Conservation (phyloP, 2,888 invertebrate genomes). For the Perdita meconis region DNA sequence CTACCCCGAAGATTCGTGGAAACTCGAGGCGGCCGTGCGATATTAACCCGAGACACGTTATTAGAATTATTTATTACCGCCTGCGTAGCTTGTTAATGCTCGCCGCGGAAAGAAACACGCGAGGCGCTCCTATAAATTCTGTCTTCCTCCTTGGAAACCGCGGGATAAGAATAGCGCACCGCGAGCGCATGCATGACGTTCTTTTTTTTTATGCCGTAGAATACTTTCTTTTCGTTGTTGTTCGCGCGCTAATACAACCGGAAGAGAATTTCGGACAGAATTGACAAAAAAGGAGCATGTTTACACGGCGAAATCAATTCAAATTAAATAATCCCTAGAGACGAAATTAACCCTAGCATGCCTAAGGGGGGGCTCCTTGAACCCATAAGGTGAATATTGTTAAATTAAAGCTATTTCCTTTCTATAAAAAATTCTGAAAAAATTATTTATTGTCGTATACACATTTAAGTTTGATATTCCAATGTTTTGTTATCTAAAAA, state of each 20-base stretch:
- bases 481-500: too few relatives aligned
- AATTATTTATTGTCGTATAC: too few relatives aligned
- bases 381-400: too few relatives aligned
- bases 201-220: too few relatives aligned
- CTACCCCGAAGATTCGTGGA: slow-evolving; percentile 38
- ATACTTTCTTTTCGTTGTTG: too few relatives aligned
- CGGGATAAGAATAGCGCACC: not conserved
- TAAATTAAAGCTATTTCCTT: too few relatives aligned
- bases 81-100: not conserved
- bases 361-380: too few relatives aligned
- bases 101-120: not conserved
- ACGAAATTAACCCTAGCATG: too few relatives aligned
- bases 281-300: not conserved
- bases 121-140: not conserved
- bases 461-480: too few relatives aligned
- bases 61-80: slow-evolving; percentile 34
- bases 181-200: not conserved
- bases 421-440: too few relatives aligned
- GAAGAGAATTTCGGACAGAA: not conserved
- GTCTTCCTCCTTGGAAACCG: not conserved
- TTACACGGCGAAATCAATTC: not conserved
- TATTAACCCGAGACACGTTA: slow-evolving; percentile 42
- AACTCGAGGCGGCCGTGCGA: slow-evolving; percentile 29
- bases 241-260: too few relatives aligned
- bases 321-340: not conserved